Conservation (phyloP, 1,140 invertebrate genomes). For the Oncopeltus fasciatus region DNA sequence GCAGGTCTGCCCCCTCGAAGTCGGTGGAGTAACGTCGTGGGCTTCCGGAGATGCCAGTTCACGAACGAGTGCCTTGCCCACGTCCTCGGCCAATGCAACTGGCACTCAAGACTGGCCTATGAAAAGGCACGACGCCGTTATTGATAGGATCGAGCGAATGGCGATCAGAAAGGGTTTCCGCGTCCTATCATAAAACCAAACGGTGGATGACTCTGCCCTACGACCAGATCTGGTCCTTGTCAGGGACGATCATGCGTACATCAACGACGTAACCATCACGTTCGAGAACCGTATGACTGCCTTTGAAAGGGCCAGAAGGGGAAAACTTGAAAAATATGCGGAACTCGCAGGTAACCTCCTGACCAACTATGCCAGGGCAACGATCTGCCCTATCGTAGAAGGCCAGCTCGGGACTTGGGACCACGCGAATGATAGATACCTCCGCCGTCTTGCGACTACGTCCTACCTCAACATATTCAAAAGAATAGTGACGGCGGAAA, state of each 20-base stretch:
- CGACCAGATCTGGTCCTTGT: slow-evolving; percentile 27
- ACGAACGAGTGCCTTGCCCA: neutral
- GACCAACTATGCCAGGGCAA: neutral
- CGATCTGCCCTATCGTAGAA: neutral
- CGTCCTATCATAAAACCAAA: slow-evolving; percentile 10
- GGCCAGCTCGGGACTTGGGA: slow-evolving; percentile 9
- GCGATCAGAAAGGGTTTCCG: neutral
- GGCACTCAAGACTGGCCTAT: neutral
- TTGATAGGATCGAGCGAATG: neutral
- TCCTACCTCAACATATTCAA: slow-evolving; percentile 18
- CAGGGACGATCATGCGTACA: slow-evolving; percentile 20
- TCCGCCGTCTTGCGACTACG: neutral
- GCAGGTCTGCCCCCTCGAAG: slow-evolving; percentile 19
- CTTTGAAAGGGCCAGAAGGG: slow-evolving; percentile 12
- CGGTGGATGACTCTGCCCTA: slow-evolving; percentile 16
- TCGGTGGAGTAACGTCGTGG: neutral
- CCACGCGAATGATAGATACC: neutral
- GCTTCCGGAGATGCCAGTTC: slow-evolving; percentile 15
- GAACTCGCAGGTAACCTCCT: neutral
- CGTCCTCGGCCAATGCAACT: neutral
- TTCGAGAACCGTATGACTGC: slow-evolving; percentile 28
- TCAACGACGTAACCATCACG: slow-evolving; percentile 29
- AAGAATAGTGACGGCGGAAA: slow-evolving; percentile 23
- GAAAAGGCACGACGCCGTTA: neutral
- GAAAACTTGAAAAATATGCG: slow-evolving; percentile 26